Percentiles rank a stretch among this genome's conserved stretches.
Evolutionary conservation across 2,888 invertebrate species (phyloP).

Genomic region (Dyspetes luteomarginatus): DNA sequence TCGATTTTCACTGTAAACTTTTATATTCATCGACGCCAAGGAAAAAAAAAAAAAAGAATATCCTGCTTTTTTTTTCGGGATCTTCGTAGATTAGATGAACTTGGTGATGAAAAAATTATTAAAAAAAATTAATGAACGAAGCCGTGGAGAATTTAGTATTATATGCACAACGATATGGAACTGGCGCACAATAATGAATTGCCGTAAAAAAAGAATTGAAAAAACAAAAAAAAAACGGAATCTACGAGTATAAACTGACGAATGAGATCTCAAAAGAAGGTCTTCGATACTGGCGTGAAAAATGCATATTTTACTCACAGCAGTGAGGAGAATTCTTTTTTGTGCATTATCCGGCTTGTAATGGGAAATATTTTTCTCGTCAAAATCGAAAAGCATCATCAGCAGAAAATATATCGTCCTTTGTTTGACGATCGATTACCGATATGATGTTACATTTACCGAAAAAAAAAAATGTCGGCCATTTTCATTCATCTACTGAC

Average conservation of each 20-base stretch:
- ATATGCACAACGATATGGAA: conserved; percentile 61
- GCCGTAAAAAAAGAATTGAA: background rate
- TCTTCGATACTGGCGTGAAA: conserved; percentile 36
- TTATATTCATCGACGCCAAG: conserved; percentile 59
- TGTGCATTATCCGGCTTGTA: conserved; percentile 4
- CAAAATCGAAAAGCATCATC: background rate
- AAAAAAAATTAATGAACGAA: conserved; percentile 26
- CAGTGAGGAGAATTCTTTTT: conserved; percentile 9
- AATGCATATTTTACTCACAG: conserved; percentile 48
- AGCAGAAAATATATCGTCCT: conserved; percentile 12
- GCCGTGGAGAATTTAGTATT: conserved; percentile 58
- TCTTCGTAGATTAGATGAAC: conserved; percentile 23
- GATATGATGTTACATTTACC: conserved; percentile 26
- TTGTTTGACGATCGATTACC: conserved; percentile 3
- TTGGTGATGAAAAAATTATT: background rate
- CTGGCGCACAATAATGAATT: conserved; percentile 59
- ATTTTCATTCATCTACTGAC: conserved; percentile 67
- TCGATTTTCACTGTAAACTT: conserved; percentile 63
- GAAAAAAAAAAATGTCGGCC: conserved; percentile 39
- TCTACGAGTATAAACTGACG: conserved; percentile 43
- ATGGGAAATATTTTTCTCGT: conserved; percentile 2
- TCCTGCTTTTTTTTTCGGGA: conserved; percentile 25
- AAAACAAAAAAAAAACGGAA: conserved; percentile 16
- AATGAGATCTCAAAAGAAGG: conserved; percentile 35
- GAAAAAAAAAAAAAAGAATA: conserved; percentile 16